Conservation (phyloP, 2,797 vertebrate species). For the Netta rufina region DNA sequence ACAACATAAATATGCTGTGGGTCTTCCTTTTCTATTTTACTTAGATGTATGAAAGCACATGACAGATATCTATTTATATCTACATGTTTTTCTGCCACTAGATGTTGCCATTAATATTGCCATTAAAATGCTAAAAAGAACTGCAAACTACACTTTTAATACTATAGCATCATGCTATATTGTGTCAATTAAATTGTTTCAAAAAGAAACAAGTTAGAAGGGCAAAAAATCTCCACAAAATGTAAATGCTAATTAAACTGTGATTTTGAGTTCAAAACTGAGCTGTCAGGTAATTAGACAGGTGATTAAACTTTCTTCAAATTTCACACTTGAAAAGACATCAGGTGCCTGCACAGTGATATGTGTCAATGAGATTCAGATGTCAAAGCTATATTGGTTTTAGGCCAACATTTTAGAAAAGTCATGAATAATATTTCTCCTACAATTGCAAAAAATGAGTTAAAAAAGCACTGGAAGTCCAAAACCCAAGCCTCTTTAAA, state of each 20-base stretch:
- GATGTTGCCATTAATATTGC: constrained; percentile 13
- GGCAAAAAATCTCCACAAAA: neutral
- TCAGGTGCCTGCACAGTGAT: neutral
- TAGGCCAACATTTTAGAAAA: neutral
- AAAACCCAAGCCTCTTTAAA: neutral
- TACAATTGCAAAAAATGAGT: neutral
- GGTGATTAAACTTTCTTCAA: constrained; percentile 31
- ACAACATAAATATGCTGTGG: neutral
- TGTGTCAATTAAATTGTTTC: neutral
- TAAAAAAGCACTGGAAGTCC: neutral
- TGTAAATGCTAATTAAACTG: constrained; percentile 44
- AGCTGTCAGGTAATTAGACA: constrained; percentile 51
- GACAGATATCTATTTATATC: neutral
- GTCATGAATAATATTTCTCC: neutral
- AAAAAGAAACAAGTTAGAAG: neutral
- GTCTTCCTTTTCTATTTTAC: neutral
- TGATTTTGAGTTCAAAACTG: constrained; percentile 23
- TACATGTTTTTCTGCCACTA: neutral
- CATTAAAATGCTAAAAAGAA: neutral
- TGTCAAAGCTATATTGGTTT: neutral
- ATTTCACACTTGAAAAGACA: constrained; percentile 28
- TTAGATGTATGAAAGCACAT: neutral
- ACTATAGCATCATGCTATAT: neutral
- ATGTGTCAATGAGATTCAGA: neutral
- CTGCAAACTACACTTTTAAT: neutral